Evolutionary conservation across 1,140 invertebrate species (phyloP).

Genomic region (Littorina saxatilis): DNA sequence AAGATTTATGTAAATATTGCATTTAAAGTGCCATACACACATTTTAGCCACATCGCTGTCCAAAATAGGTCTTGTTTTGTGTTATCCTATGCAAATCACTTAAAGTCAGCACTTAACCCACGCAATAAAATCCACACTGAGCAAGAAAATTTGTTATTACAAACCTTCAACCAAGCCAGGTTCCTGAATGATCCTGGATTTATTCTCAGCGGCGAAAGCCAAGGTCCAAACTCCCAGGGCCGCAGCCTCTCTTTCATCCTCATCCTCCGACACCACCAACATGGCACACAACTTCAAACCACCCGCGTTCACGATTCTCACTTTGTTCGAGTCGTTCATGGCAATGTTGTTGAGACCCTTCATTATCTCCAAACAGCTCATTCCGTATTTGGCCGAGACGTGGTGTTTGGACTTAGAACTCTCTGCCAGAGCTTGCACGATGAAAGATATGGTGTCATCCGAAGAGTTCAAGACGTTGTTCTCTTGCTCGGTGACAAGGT

Average conservation of each 20-base stretch:
- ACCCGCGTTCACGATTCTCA: slow-evolving; percentile 56
- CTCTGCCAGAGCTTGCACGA: slow-evolving; percentile 56
- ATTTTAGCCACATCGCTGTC: no score
- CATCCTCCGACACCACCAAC: slow-evolving; percentile 46
- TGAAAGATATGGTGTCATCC: slow-evolving; percentile 61
- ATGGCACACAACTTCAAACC: slow-evolving; percentile 57
- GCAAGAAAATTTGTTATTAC: no score
- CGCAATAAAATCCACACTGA: no score
- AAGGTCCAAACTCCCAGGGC: slow-evolving; percentile 65
- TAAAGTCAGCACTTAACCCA: no score
- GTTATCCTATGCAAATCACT: no score
- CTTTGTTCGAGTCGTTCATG: slow-evolving; percentile 68
- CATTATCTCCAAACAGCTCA: slow-evolving; percentile 62
- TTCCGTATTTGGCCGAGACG: slow-evolving; percentile 64
- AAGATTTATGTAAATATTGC: no score
- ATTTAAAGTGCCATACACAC: no score
- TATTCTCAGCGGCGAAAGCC: slow-evolving; percentile 62
- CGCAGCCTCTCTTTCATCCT: slow-evolving; percentile 55
- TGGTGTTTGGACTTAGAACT: slow-evolving; percentile 59
- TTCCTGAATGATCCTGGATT: slow-evolving; percentile 55
- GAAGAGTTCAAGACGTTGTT: slow-evolving; percentile 60
- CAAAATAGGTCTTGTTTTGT: no score
- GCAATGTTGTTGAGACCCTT: slow-evolving; percentile 67
- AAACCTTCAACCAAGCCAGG: slow-evolving; percentile 62
- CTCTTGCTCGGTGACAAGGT: slow-evolving; percentile 63